Conservation (phyloP, 2,888 invertebrate species). For the Pharmacophagus antenor region DNA sequence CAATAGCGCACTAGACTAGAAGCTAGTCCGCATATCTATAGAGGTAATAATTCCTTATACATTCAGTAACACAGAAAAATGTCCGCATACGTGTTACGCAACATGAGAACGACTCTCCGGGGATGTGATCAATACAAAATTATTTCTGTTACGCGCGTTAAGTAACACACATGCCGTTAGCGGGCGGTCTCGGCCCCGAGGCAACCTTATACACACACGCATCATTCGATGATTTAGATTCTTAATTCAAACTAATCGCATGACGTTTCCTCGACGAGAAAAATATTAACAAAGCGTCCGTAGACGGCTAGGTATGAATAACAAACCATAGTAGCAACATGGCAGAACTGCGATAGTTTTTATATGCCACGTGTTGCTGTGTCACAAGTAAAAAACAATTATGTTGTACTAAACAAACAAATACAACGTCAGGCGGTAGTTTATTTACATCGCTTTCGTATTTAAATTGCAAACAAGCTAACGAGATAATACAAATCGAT, state of each 20-base stretch:
- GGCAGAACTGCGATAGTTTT: no score
- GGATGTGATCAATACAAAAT: conserved; percentile 23
- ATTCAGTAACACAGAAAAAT: not conserved
- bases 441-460: no score
- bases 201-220: conserved; percentile 9
- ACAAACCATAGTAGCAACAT: not conserved
- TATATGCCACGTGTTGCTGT: not conserved
- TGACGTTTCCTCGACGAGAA: not conserved
- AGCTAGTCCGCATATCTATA: no score
- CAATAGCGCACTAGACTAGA: no score
- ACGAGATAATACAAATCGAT: no score
- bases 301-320: not conserved
- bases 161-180: conserved; percentile 16
- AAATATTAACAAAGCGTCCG: not conserved
- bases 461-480: no score
- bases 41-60: no score
- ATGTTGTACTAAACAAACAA: no score
- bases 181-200: conserved; percentile 7
- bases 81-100: conserved; percentile 6
- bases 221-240: conserved; percentile 10
- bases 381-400: no score
- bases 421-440: no score
- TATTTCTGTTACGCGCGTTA: conserved; percentile 26
- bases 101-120: conserved; percentile 14
- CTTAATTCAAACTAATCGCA: not conserved